Base-by-base conservation (phyloP, 2,113 vertebrate species). In the Otolemur garnettii region DNA sequence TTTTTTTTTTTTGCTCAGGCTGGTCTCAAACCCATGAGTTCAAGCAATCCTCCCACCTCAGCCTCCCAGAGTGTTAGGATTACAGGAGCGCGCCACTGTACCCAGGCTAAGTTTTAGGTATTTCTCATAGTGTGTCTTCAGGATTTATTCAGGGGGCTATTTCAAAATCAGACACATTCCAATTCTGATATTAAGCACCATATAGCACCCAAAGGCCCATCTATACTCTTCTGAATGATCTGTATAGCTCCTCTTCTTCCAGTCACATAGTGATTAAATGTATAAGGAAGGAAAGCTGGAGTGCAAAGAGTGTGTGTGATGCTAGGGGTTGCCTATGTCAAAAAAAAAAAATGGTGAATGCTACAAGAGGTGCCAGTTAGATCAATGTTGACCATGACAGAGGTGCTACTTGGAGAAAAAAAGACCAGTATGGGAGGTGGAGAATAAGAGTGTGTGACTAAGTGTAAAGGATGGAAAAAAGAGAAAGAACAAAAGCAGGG, bases 401-500 rank as follows among this genome's bases (percentile, higher is more conserved):
- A 94, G 8, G 19, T 0, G 1, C 11, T 69, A 72, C 38, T 64
- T 94, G 21, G 17, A 38, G 33, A 6, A 6, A 33, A 83, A 80
- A 80, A 78, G n/a, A 90, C 28, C 69, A 88, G 59, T 30, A 74
- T 64, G 69, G 81, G 30, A 89, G 30, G 42, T 0, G 1, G 60
- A 21, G 72, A 96, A 77, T 26, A 93, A 93, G 30, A 93, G 12
- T 50, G 26, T 91, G 66, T 42, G 57, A 42, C 59, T 90, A 95
- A 87, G 22, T 78, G 26, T 33, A 82, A 95, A 95, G 86, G 55
- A 82, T 45, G 22, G 57, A 28, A 81, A 78, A 87, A 69, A 84
- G 42, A 55, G 19, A 78, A 95, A 89, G 35, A 82, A 95, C 33
- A 92, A 95, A 90, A 91, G 57, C 5, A 26, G 68, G 42, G n/a